These are phyloP conservation scores for Melinopterus prodromus DNA, from an alignment of 2,888 invertebrate genomes.

Conservation along the genomic window DNA sequence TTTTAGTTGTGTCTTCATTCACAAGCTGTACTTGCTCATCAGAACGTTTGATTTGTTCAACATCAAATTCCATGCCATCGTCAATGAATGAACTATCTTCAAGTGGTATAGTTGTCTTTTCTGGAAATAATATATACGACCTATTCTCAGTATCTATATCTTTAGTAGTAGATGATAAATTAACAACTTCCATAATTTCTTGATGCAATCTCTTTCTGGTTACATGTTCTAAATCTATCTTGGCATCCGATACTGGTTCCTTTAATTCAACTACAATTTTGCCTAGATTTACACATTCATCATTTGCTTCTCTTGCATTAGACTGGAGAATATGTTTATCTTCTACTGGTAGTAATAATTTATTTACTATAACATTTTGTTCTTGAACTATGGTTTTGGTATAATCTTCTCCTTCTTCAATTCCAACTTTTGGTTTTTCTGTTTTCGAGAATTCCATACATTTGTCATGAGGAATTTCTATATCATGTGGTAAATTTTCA, in stretches of 20 bases:
- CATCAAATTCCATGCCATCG: no score
- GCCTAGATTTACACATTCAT: background rate
- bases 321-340: background rate
- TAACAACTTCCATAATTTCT: background rate
- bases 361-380: background rate
- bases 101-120: background rate
- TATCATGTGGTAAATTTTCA: background rate
- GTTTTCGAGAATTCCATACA: background rate
- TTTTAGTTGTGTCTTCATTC: no score
- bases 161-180: background rate
- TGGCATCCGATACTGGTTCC: background rate
- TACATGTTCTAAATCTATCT: background rate
- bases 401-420: background rate
- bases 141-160: background rate
- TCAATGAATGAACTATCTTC: no score
- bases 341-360: background rate
- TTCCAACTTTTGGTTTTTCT: background rate
- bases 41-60: no score
- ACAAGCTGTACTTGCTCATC: no score
- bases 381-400: background rate
- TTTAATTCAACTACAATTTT: background rate
- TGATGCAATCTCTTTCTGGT: background rate
- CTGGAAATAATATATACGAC: background rate
- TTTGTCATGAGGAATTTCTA: background rate
- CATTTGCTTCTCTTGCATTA: background rate